Evolutionary conservation across 2,888 invertebrate genomes (phyloP), one percentile per base, ranked within the genome.

Genomic region (Diloba caeruleocephala): DNA sequence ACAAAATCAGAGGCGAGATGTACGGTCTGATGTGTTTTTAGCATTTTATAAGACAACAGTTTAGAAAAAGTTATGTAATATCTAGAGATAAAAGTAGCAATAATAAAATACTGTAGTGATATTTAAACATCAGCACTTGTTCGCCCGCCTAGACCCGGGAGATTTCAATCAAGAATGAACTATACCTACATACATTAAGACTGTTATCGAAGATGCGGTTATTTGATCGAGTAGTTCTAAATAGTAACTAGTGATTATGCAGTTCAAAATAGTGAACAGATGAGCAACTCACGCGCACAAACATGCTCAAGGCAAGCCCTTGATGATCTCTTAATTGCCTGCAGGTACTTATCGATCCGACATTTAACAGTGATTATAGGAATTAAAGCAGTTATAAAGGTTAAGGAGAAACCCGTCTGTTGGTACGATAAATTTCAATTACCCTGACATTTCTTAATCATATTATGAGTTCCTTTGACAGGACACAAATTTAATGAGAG

Each of bases 231-330:
- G 54, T 70, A 69, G 62, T 56, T 68, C 69, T 69, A 73, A 75
- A 73, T 72, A 77, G 68, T 72, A 67, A 59, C 46, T 56, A 55
- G 63, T 61, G 68, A 76, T 79, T 76, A 69, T 74, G 66, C 62
- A 62, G 61, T 63, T 74, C 45, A 46, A 68, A 71, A 80, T 77
- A 70, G 65, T 73, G 57, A 74, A 70, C 75, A 72, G 73, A 79
- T 74, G 75, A 81, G 54, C 66, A 56, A 63, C 46, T 62, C 62
- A 68, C 45, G 60, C 66, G 64, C 63, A 63, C 65, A 57, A 65
- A 74, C 63, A 76, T 73, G 76, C 77, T 82, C 81, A 81, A 84
- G 83, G 85, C 79, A 66, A 79, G 72, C 76, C 76, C 73, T 78
- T 69, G 63, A 73, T 73, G 68, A 70, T 72, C 57, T 71, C 68